phyloP scores from a whole-genome alignment of 1,140 invertebrate species.

The Hyles vespertilio region DNA sequence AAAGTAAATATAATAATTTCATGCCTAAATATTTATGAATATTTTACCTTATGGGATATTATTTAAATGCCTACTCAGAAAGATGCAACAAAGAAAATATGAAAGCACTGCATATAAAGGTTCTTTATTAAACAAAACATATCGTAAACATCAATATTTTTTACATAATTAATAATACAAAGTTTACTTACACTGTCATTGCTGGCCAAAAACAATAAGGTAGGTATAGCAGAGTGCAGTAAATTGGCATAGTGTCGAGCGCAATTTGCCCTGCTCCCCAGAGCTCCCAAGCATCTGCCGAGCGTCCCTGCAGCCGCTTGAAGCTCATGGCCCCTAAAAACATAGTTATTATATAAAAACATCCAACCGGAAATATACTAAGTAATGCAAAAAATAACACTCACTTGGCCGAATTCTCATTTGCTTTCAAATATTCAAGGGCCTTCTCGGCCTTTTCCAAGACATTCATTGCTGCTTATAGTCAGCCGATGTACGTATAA shows the following conservation, averaged over 20 bases:
- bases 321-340: slow-evolving; percentile 63
- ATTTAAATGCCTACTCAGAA: too few species aligned
- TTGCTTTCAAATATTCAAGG: slow-evolving; percentile 65
- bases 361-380: slow-evolving; percentile 12
- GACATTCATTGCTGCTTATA: slow-evolving; percentile 56
- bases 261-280: slow-evolving; percentile 62
- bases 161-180: slow-evolving; percentile 3
- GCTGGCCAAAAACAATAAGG: slow-evolving; percentile 59
- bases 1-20: too few species aligned
- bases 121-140: too few species aligned
- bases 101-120: too few species aligned
- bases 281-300: slow-evolving; percentile 61
- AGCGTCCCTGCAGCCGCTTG: slow-evolving; percentile 63
- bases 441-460: slow-evolving; percentile 71
- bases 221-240: slow-evolving; percentile 59
- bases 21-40: too few species aligned
- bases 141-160: too few species aligned
- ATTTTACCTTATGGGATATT: too few species aligned
- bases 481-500: slow-evolving; percentile 16
- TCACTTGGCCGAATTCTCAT: slow-evolving; percentile 61
- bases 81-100: too few species aligned
- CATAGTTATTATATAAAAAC: slow-evolving; percentile 18
- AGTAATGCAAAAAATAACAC: slow-evolving; percentile 23
- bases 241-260: slow-evolving; percentile 67
- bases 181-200: slow-evolving; percentile 66